phyloP scores from a whole-genome alignment of 2,113 vertebrate species.

The Cervus canadensis region DNA sequence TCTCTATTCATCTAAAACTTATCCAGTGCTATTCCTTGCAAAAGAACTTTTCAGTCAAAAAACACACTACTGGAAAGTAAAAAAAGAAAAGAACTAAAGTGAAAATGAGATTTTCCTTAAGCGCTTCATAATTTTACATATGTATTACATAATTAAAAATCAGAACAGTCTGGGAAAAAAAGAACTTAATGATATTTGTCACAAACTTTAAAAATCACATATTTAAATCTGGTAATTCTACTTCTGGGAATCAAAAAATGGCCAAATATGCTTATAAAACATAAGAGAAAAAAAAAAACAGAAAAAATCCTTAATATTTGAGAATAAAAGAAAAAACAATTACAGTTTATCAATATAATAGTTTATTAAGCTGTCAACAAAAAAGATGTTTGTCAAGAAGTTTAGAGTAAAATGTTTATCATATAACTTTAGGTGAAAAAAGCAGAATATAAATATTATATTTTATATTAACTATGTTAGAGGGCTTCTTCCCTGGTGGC shows the following conservation, averaged over 20 bases:
- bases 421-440: neutral
- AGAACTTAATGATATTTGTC: neutral
- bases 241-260: neutral
- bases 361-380: neutral
- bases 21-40: neutral
- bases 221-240: slow-evolving; percentile 10
- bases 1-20: neutral
- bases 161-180: neutral
- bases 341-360: neutral
- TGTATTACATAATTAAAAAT: slow-evolving; percentile 11
- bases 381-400: neutral
- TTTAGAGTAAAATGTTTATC: neutral
- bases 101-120: slow-evolving; percentile 1
- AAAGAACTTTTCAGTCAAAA: neutral
- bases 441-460: neutral
- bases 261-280: neutral
- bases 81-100: neutral
- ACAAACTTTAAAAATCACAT: neutral
- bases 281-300: neutral
- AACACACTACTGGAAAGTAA: neutral
- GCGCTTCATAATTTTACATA: neutral
- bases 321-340: neutral
- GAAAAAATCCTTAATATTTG: neutral
- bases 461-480: neutral
- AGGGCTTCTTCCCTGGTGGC: neutral